Conservation (phyloP, 2,888 invertebrate genomes). For the Amblyjoppa fuscipennis region DNA sequence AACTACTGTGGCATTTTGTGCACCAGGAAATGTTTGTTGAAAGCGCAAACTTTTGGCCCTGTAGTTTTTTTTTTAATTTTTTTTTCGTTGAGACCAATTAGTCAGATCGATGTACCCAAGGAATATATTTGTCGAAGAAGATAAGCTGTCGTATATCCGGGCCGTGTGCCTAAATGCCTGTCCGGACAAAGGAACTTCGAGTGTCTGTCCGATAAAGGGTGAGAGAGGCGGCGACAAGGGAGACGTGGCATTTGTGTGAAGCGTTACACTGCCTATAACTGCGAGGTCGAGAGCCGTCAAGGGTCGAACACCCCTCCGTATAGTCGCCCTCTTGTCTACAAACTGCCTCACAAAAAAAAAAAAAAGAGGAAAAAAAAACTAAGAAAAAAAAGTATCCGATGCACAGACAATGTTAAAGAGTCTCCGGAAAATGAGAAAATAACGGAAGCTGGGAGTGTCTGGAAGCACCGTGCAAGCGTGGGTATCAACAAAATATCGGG, state of each 20-base stretch:
- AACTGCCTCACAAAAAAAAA: neutral
- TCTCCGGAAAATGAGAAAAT: constrained; percentile 15
- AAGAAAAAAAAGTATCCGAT: constrained; percentile 9
- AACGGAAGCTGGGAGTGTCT: neutral
- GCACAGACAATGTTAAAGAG: constrained; percentile 9
- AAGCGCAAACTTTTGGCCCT: no score
- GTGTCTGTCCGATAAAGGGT: constrained; percentile 22
- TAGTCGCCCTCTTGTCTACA: constrained; percentile 19
- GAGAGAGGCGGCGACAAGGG: constrained; percentile 15
- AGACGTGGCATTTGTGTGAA: constrained; percentile 44
- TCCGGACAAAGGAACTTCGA: constrained; percentile 40
- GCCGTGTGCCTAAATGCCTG: neutral
- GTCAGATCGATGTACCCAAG: neutral
- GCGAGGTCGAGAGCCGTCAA: constrained; percentile 57
- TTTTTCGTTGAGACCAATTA: neutral
- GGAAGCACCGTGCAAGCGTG: neutral
- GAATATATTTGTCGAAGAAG: constrained; percentile 1
- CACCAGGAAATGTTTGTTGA: no score
- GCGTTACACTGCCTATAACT: constrained; percentile 48
- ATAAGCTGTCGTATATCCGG: neutral
- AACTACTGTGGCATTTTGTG: no score
- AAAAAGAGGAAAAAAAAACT: neutral
- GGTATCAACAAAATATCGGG: constrained; percentile 2
- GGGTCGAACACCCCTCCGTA: constrained; percentile 60
- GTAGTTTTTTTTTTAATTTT: neutral